Evolutionary conservation across 2,113 vertebrate genomes (phyloP), one percentile per base, ranked within the genome.

Genomic region (Hemicordylus capensis): DNA sequence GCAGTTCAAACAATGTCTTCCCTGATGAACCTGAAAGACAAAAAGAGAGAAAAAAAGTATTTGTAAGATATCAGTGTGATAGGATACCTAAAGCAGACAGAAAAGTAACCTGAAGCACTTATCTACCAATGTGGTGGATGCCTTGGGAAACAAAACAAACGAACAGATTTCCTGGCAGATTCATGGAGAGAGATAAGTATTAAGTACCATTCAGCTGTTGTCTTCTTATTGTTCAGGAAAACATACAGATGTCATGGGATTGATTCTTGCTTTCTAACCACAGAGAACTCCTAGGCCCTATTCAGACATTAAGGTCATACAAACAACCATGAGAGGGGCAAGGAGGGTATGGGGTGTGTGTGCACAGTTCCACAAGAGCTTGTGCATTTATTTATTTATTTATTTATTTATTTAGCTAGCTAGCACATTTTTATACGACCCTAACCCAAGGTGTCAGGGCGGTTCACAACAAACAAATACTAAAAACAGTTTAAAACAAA

Each of bases 11-110:
- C 26, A 22, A 39, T 56, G 42, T 34, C 31, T 58, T 86, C 39
- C 46, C 22, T 86, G 61, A 79, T 84, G 2, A 79, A 81, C 80
- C 54, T 76, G 34, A 84, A 86, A 85, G 76, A 69, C 39, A 84
- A 84, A 88, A 83, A 70, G 39, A 78, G 46, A 72, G 6, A 64
- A 72, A 74, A 77, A 85, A 2, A 72, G 19, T 75, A 76, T 46
- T 22, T 87, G 11, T 84, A 66, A 76, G n/a, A 66, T 66, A 79
- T 44, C 15, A 51, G 66, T 54, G 64, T 83, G 34, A 80, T 79
- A 87, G 4, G 1, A 85, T 87, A 48, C 37, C 58, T 24, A 80
- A 31, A 75, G 37, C 22, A 67, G 28, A 42, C 48, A 76, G 34
- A 81, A 76, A 78, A 58, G 44, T 70, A 84, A 78, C 54, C n/a